Evolutionary conservation across 2,113 vertebrate species (phyloP), one percentile per base, ranked within the genome.

Genomic region (Chaenogobius annularis): DNA sequence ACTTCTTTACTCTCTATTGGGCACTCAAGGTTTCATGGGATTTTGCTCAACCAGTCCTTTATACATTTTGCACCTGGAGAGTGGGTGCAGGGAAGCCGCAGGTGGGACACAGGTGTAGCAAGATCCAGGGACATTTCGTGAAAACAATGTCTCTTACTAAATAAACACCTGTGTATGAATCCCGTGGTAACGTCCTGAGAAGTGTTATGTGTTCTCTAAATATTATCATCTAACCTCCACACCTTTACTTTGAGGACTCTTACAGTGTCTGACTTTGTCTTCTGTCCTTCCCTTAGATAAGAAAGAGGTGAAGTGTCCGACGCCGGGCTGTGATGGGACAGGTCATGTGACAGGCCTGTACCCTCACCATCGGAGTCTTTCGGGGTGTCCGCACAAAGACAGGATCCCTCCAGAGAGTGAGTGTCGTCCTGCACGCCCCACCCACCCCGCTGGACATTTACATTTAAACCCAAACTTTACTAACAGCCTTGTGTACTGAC

Each of bases 351-450:
- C 98, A 0, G 98, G 98, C 17, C 90, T 99, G 67, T 99, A 99
- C 83, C 98, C 98, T 58, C 98, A 99, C 83, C 97, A 99, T 20
- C 95, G 97, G 77, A 99, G 98, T 88, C 95, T 99, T 55, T 99
- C 98, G 0, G 98, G 98, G 14, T 99, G 98, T 85, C 97, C 97
- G 62, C 97, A 99, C 93, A 99, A 99, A 86, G 98, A 99, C 91
- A 94, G 97, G 87, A 97, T 99, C 73, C 98, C 98, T 69, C 98
- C 97, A 0, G 98, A 99, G 93, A 98, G 98, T 99, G 65, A 92
- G 92, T 83, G 37, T 13, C 5, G 3, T 10, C 54, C 54, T 55
- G 44, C 44, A n/a, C 50, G 8, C 19, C 50, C 9, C 7, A 54
- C 17, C 50, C 5, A 11, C 22, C 12, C 13, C 55, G 22, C 22